Percentiles rank a stretch among this genome's conserved stretches.
These are phyloP conservation scores for Metaphire vulgaris DNA, from an alignment of 1,140 invertebrate species.

Conservation along the genomic window DNA sequence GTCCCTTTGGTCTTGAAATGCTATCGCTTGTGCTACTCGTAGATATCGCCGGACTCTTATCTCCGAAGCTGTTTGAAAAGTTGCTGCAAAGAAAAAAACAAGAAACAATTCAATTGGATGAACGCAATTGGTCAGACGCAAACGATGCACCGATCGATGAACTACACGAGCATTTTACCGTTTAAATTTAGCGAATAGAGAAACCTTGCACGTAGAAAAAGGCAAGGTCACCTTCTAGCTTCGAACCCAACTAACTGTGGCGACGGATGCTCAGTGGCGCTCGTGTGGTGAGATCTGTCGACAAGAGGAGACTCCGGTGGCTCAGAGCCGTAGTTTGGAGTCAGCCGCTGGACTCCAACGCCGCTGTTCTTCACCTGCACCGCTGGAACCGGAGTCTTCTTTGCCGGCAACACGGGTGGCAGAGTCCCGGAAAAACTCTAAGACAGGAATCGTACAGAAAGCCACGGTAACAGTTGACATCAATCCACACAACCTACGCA, in stretches of 20 bases:
- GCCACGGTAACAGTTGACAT: too few relatives aligned
- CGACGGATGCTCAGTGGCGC: background rate
- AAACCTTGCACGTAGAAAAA: too few relatives aligned
- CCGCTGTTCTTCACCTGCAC: background rate
- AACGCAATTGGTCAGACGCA: too few relatives aligned
- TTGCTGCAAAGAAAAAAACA: too few relatives aligned
- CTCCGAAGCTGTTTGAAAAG: background rate
- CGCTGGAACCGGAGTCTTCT: background rate
- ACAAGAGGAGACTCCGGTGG: background rate
- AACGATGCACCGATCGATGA: too few relatives aligned
- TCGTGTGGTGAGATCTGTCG: background rate
- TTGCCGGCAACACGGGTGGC: background rate
- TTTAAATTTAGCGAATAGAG: too few relatives aligned
- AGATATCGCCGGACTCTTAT: background rate
- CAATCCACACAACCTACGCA: too few relatives aligned
- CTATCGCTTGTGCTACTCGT: background rate
- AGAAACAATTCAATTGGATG: too few relatives aligned
- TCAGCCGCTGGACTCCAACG: background rate
- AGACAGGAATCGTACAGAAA: too few relatives aligned
- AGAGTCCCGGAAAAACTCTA: too few relatives aligned
- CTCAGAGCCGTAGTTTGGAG: background rate
- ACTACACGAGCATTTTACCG: too few relatives aligned
- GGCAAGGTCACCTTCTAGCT: background rate
- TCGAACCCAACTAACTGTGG: background rate
- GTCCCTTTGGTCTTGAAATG: constrained; percentile 53